Evolutionary conservation across 2,888 invertebrate species (phyloP).

Genomic region (Euplexia lucipara): DNA sequence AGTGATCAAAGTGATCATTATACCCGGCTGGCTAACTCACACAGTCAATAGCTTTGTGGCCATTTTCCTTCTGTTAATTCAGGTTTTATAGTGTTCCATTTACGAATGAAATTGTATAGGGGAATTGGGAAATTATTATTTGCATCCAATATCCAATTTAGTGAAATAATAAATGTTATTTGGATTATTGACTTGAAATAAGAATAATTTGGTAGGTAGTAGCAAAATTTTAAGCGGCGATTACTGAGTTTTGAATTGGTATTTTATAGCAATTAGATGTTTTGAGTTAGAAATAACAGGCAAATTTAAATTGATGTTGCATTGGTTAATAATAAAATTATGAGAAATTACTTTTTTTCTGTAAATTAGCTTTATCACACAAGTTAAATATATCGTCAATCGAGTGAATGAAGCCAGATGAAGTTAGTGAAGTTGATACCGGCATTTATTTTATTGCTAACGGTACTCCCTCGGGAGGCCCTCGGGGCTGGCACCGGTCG

Average conservation of each 20-base stretch:
- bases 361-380: no score
- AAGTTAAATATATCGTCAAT: no score
- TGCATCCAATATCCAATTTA: conserved; percentile 11
- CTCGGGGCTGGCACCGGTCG: no score
- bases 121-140: not conserved
- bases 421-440: no score
- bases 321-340: no score
- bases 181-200: not conserved
- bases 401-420: no score
- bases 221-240: not conserved
- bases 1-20: conserved; percentile 76
- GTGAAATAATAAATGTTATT: not conserved
- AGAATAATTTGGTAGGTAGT: not conserved
- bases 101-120: not conserved
- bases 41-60: conserved; percentile 65
- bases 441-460: no score
- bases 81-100: conserved; percentile 27
- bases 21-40: conserved; percentile 63
- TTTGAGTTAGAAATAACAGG: no score
- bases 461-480: no score
- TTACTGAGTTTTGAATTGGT: no score
- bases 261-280: no score
- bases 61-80: conserved; percentile 44
- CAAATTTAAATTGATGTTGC: not conserved
- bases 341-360: no score